These are phyloP conservation scores for Drosophila quinaria DNA, from an alignment of 2,888 invertebrate genomes.

Conservation along the genomic window DNA sequence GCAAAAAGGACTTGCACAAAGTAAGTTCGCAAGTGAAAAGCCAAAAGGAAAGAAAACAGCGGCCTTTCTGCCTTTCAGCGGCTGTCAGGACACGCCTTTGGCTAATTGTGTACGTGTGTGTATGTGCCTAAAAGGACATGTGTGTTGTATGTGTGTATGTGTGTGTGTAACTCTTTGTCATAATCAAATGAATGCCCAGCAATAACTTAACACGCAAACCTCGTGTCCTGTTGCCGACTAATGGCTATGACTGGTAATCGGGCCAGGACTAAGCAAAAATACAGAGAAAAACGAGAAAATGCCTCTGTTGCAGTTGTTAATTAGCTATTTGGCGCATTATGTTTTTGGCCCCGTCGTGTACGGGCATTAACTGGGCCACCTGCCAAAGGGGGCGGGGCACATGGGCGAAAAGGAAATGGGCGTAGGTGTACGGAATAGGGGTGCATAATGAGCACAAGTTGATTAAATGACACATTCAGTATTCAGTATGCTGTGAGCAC, in stretches of 20 bases:
- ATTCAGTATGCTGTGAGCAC: slow-evolving; percentile 29
- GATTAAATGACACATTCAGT: slow-evolving; percentile 42
- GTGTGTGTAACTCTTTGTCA: slow-evolving; percentile 60
- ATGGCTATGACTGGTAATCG: slow-evolving; percentile 63
- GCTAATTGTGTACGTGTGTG: slow-evolving; percentile 62
- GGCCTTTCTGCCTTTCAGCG: slow-evolving; percentile 52
- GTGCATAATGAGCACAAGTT: slow-evolving; percentile 31
- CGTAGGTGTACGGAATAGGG: neutral
- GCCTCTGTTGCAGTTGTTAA: slow-evolving; percentile 73
- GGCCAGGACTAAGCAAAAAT: slow-evolving; percentile 8
- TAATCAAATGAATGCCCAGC: slow-evolving; percentile 74
- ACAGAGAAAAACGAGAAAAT: slow-evolving; percentile 25
- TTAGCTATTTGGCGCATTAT: slow-evolving; percentile 76
- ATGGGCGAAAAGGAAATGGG: neutral
- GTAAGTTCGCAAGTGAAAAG: slow-evolving; percentile 8
- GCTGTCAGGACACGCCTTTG: slow-evolving; percentile 67
- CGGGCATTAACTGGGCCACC: slow-evolving; percentile 53
- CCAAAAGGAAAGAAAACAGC: slow-evolving; percentile 27
- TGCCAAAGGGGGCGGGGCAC: slow-evolving; percentile 37
- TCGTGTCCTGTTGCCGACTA: slow-evolving; percentile 53
- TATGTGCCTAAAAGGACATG: slow-evolving; percentile 11
- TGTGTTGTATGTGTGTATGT: slow-evolving; percentile 13
- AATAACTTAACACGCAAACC: slow-evolving; percentile 72
- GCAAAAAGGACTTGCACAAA: slow-evolving; percentile 16
- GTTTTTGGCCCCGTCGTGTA: slow-evolving; percentile 40